Percentiles rank a stretch among this genome's conserved stretches.
Evolutionary conservation across 2,797 vertebrate genomes (phyloP).

Genomic region (Lacerta agilis): DNA sequence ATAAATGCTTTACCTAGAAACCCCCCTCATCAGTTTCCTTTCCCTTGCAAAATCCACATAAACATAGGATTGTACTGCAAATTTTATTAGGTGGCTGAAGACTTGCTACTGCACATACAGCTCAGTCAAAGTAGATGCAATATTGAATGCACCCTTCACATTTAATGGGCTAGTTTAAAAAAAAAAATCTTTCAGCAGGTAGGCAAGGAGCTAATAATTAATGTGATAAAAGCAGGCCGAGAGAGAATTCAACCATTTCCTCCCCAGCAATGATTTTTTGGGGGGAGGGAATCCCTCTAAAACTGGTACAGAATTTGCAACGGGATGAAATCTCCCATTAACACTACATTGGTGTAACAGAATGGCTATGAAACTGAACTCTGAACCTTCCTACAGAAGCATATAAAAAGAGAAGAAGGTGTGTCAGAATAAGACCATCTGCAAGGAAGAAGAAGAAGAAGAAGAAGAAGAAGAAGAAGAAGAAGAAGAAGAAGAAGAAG

Average conservation of each 20-base stretch:
- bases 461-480: background rate
- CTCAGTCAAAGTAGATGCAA: too few species aligned
- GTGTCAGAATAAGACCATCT: background rate
- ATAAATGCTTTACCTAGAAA: background rate
- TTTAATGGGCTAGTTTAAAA: too few species aligned
- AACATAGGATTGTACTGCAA: background rate
- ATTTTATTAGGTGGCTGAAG: conserved; percentile 22
- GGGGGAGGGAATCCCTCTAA: background rate
- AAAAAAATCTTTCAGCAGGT: background rate
- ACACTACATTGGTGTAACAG: background rate
- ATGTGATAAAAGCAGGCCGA: background rate
- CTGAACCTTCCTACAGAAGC: background rate
- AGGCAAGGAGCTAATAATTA: background rate
- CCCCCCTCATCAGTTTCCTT: background rate
- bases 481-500: background rate
- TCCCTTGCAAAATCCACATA: background rate
- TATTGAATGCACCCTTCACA: too few species aligned
- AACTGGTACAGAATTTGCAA: background rate
- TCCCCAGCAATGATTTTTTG: background rate
- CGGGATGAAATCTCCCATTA: background rate
- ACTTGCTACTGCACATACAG: background rate
- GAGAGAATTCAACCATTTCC: background rate
- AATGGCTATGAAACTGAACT: background rate
- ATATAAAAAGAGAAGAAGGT: conserved; percentile 11
- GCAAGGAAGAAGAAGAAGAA: background rate